A percentile compares a stretch with the other conserved stretches of the same genome.
Conservation (phyloP, 2,797 vertebrate species). For the Amniataba percoides region DNA sequence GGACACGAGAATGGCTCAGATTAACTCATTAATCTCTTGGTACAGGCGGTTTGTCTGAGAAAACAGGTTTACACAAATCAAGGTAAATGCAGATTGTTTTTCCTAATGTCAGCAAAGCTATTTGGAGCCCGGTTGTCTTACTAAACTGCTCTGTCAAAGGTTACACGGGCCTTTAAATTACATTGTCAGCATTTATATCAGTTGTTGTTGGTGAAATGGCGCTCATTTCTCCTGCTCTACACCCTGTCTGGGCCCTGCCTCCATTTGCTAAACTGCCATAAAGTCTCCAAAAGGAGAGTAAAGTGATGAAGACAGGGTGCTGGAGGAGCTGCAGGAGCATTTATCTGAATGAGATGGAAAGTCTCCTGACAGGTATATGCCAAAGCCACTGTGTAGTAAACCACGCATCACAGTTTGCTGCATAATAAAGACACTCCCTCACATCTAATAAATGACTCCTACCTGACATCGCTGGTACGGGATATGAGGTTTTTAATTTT, state of each 20-base stretch:
- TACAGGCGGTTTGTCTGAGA: conserved; percentile 64
- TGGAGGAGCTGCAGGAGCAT: conserved; percentile 67
- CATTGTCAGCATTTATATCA: conserved; percentile 68
- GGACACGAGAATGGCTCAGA: conserved; percentile 72
- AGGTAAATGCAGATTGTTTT: conserved; percentile 74
- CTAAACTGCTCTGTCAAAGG: conserved; percentile 75
- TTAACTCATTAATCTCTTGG: conserved; percentile 82
- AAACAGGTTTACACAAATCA: conserved; percentile 80
- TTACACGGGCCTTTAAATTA: conserved; percentile 77
- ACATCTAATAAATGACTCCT: conserved; percentile 50
- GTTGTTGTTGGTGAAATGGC: conserved; percentile 61
- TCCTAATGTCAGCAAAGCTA: conserved; percentile 69
- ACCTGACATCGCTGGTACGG: conserved; percentile 43
- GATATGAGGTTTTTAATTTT: conserved; percentile 68
- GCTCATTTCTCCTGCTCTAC: conserved; percentile 66
- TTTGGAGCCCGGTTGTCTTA: conserved; percentile 59
- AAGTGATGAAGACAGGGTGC: conserved; percentile 73
- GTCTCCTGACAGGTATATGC: conserved; percentile 71
- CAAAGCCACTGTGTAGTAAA: conserved; percentile 71
- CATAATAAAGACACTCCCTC: conserved; percentile 59
- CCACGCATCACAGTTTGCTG: conserved; percentile 55
- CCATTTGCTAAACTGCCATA: conserved; percentile 73
- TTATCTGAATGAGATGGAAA: conserved; percentile 80
- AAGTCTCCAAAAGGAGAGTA: conserved; percentile 75
- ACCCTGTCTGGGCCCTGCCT: conserved; percentile 60